phyloP scores from a whole-genome alignment of 2,797 vertebrate genomes.

The Anguilla anguilla region DNA sequence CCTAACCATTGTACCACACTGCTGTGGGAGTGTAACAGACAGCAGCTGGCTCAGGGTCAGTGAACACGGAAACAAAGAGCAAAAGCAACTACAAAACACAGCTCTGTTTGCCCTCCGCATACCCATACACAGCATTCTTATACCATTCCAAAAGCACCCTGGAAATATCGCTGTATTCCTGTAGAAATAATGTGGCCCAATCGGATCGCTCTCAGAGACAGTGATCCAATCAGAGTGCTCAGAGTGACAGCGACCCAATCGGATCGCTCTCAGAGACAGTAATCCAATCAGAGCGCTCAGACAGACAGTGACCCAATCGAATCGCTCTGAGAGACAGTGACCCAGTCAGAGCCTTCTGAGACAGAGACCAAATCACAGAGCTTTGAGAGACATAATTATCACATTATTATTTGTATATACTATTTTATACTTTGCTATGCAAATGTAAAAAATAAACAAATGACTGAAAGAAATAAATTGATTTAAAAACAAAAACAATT shows the following conservation, averaged over 20 bases:
- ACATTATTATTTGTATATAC: too few species aligned
- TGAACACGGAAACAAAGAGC: background rate
- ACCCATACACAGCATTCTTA: background rate
- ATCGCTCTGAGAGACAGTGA: too few species aligned
- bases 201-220: background rate
- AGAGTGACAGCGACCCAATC: too few species aligned
- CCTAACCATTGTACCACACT: background rate
- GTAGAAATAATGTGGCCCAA: background rate
- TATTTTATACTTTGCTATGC: too few species aligned
- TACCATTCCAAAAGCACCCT: background rate
- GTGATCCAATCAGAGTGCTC: background rate
- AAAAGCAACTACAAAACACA: background rate
- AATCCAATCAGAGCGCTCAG: too few species aligned
- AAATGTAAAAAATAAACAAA: background rate
- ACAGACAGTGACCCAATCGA: too few species aligned
- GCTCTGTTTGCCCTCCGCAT: background rate
- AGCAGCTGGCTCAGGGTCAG: background rate
- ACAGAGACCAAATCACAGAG: too few species aligned
- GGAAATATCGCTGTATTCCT: too few species aligned
- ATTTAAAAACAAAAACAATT: too few species aligned
- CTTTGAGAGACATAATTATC: too few species aligned
- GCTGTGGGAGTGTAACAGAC: background rate
- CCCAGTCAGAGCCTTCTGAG: too few species aligned
- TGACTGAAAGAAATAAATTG: background rate
- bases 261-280: too few species aligned